These are phyloP conservation scores for Augochlorella aurata DNA, from an alignment of 2,888 invertebrate genomes.

Conservation along the genomic window DNA sequence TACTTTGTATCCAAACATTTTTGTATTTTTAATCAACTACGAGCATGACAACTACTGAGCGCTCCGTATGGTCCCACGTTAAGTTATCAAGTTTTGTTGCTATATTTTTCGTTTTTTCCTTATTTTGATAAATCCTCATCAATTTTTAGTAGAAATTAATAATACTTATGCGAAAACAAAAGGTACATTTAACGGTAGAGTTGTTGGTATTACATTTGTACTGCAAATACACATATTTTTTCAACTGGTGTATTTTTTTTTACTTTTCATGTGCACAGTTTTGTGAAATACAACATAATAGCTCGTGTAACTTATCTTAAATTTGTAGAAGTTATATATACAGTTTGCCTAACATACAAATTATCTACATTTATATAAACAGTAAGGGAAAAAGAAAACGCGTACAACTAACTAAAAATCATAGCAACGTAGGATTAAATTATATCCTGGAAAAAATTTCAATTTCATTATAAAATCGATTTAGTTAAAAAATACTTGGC, in stretches of 20 bases:
- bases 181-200: not conserved
- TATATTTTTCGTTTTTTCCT: not conserved
- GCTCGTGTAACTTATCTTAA: conserved; percentile 35
- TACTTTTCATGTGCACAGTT: conserved; percentile 47
- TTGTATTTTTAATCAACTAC: conserved; percentile 25
- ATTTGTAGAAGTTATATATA: conserved; percentile 51
- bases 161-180: not conserved
- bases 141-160: not conserved
- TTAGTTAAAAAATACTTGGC: conserved; percentile 27
- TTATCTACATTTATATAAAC: conserved; percentile 52
- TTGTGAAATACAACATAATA: conserved; percentile 42
- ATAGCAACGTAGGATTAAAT: conserved; percentile 27
- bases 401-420: conserved; percentile 12
- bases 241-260: conserved; percentile 40
- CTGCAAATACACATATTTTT: conserved; percentile 31
- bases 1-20: conserved; percentile 21
- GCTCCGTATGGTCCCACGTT: conserved; percentile 2
- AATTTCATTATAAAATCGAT: conserved; percentile 30
- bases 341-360: conserved; percentile 36
- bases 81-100: not conserved
- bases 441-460: conserved; percentile 10
- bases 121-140: not conserved
- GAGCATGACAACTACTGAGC: not conserved
- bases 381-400: conserved; percentile 18
- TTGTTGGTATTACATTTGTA: conserved; percentile 32